These are phyloP conservation scores for Chrysomallon squamiferum DNA, from an alignment of 1,140 invertebrate genomes.

Conservation along the genomic window DNA sequence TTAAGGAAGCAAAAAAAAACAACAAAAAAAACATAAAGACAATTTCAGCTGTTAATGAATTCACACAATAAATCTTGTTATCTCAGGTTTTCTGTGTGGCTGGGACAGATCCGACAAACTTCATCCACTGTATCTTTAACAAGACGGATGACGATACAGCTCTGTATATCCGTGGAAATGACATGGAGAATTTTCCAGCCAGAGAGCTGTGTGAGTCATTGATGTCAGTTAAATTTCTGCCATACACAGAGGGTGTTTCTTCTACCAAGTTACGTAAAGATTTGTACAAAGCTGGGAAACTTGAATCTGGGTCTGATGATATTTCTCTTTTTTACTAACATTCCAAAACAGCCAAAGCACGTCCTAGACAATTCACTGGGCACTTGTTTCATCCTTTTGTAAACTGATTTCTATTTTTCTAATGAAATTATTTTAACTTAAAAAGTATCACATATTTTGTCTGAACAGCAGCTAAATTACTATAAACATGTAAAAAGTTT, in stretches of 20 bases:
- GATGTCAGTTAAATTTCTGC: conserved; percentile 55
- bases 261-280: conserved; percentile 52
- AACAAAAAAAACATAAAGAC: too few relatives aligned
- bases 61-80: too few relatives aligned
- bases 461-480: too few relatives aligned
- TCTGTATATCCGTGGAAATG: conserved; percentile 57
- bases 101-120: conserved; percentile 53
- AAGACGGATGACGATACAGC: conserved; percentile 24
- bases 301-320: conserved; percentile 11
- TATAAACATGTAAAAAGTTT: too few relatives aligned
- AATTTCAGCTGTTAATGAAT: too few relatives aligned
- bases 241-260: conserved; percentile 55
- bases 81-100: conserved; percentile 58
- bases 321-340: conserved; percentile 14
- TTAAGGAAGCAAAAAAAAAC: too few relatives aligned
- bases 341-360: too few relatives aligned
- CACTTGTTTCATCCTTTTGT: background rate
- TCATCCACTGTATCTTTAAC: conserved; percentile 46
- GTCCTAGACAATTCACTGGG: background rate
- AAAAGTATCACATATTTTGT: too few relatives aligned
- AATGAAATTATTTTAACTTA: background rate
- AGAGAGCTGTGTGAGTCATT: conserved; percentile 46
- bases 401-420: background rate
- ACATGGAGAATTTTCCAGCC: conserved; percentile 57
- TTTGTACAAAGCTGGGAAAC: conserved; percentile 23